phyloP scores from a whole-genome alignment of 64 coral and sea anemone genomes.

The Acropora tenuis region DNA sequence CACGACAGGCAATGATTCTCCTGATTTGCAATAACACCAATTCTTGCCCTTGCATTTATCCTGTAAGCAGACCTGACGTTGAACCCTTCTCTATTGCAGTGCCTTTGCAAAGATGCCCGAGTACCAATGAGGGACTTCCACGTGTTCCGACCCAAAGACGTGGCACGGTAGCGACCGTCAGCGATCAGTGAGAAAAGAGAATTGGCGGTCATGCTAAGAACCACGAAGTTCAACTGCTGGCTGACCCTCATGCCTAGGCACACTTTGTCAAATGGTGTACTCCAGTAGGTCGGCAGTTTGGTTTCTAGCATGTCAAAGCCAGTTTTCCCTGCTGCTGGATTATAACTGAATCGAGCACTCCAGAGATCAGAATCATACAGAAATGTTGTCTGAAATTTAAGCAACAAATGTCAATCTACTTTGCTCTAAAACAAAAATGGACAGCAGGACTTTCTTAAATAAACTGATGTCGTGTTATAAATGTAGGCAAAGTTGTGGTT shows the following conservation, averaged over 20 bases:
- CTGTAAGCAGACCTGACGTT: neutral
- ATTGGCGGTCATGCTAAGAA: neutral
- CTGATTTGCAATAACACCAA: constrained; percentile 20
- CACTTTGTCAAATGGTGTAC: constrained; percentile 6
- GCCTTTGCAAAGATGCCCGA: constrained; percentile 10
- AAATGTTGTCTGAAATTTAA: constrained; percentile 22
- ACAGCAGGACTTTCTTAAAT: neutral
- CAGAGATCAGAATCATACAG: constrained; percentile 8
- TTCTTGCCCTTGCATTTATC: constrained; percentile 9
- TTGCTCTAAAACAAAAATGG: neutral
- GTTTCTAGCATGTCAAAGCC: constrained; percentile 5
- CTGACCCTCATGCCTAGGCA: constrained; percentile 35
- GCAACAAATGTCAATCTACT: neutral
- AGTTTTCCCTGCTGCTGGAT: neutral
- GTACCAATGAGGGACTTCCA: constrained; percentile 50
- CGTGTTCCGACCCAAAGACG: neutral
- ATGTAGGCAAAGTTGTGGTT: too few species aligned
- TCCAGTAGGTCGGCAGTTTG: constrained; percentile 29
- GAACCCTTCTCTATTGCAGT: constrained; percentile 42
- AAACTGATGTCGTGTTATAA: too few species aligned
- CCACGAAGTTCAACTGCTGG: neutral
- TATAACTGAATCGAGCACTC: neutral
- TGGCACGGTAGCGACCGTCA: constrained; percentile 28
- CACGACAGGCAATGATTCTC: neutral
- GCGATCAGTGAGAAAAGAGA: constrained; percentile 37